Evolutionary conservation across 2,113 vertebrate species (phyloP).

Genomic region (Larimichthys polyactis): DNA sequence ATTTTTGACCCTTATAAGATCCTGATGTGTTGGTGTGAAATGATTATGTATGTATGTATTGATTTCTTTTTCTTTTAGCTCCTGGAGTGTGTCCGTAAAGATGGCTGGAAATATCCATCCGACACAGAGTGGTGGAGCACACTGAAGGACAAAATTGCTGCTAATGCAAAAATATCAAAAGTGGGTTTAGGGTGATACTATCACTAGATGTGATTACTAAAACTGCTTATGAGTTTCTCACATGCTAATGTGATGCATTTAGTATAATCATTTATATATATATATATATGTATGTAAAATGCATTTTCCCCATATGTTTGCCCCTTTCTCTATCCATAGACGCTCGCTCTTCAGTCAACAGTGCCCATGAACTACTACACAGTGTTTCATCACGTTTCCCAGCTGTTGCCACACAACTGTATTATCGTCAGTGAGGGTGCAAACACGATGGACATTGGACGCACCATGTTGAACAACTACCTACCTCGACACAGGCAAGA

Average conservation of each 20-base stretch:
- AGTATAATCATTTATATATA: not conserved
- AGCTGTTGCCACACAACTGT: constrained; percentile 91
- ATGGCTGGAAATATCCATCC: constrained; percentile 86
- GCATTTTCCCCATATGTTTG: not conserved
- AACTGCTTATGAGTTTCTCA: not conserved
- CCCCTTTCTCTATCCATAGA: constrained; percentile 74
- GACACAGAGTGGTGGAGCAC: constrained; percentile 90
- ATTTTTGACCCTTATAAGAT: not conserved
- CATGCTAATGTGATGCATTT: not conserved
- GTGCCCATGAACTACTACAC: constrained; percentile 97
- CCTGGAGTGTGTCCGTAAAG: constrained; percentile 81
- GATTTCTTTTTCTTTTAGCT: constrained; percentile 80
- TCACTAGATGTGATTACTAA: not conserved
- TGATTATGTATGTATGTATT: not conserved
- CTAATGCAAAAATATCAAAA: constrained; percentile 89
- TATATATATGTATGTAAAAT: not conserved
- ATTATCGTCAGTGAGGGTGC: constrained; percentile 96
- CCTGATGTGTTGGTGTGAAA: not conserved
- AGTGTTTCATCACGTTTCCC: constrained; percentile 90
- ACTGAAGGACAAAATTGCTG: constrained; percentile 88
- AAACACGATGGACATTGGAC: constrained; percentile 99
- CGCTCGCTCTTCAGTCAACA: constrained; percentile 83
- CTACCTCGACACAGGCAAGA: constrained; percentile 91
- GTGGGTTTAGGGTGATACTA: constrained; percentile 71
- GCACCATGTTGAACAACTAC: constrained; percentile 93